phyloP scores from a whole-genome alignment of 2,113 vertebrate species.

The Gadus chalcogrammus region DNA sequence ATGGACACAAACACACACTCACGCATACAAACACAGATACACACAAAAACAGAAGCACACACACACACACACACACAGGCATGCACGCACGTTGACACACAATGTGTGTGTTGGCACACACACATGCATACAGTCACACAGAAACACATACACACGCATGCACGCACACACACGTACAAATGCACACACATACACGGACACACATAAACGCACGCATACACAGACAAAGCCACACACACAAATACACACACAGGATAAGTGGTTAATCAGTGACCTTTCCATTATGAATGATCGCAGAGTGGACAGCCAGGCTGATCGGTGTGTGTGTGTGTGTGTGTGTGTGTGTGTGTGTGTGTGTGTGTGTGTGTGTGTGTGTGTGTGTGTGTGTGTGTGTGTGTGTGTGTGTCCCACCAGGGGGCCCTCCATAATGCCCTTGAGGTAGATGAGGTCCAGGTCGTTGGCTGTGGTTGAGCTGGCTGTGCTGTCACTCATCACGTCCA shows the following conservation, averaged over 20 bases:
- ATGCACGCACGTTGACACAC: slow-evolving; percentile 14
- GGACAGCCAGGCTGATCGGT: not conserved
- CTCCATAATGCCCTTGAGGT: slow-evolving; percentile 95
- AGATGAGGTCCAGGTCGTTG: slow-evolving; percentile 91
- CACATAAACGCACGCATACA: not conserved
- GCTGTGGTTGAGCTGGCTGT: slow-evolving; percentile 83
- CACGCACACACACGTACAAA: too few species aligned
- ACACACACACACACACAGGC: not conserved
- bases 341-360: not conserved
- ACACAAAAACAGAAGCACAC: too few species aligned
- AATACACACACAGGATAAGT: slow-evolving; percentile 10
- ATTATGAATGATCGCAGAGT: not conserved
- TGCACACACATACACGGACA: too few species aligned
- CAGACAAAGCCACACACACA: not conserved
- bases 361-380: too few species aligned
- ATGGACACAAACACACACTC: not conserved
- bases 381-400: not conserved
- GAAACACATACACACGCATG: too few species aligned
- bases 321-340: not conserved
- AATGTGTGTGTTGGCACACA: too few species aligned
- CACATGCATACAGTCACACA: too few species aligned
- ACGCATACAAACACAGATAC: not conserved
- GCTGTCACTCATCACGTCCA: slow-evolving; percentile 85
- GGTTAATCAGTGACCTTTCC: not conserved
- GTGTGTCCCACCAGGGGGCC: slow-evolving; percentile 80